Evolutionary conservation across 2,888 invertebrate genomes (phyloP).

Genomic region (Microplitis deprimator): DNA sequence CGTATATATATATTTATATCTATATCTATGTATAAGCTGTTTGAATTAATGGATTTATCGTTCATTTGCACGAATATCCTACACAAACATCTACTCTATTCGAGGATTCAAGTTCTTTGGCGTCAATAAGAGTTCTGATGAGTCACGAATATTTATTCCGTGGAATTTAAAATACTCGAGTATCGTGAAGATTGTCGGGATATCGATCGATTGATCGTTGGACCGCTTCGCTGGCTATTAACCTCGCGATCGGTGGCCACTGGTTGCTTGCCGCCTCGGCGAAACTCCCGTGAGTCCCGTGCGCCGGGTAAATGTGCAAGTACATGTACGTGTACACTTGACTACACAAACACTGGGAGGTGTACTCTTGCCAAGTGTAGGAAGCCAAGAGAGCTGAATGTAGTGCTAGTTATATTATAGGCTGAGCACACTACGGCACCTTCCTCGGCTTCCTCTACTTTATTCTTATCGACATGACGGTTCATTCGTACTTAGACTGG

Average conservation of each 20-base stretch:
- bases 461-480: neutral
- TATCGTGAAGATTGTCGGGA: conserved; percentile 34
- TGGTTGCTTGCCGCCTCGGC: conserved; percentile 43
- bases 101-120: too few relatives aligned
- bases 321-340: too few relatives aligned
- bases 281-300: neutral
- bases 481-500: neutral
- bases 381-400: too few relatives aligned
- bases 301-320: neutral
- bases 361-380: too few relatives aligned
- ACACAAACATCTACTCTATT: neutral
- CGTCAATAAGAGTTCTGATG: too few relatives aligned
- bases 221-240: conserved; percentile 32
- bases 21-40: neutral
- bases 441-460: neutral
- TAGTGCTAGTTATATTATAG: too few relatives aligned
- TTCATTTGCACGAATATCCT: conserved; percentile 37
- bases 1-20: neutral
- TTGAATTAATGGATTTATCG: conserved; percentile 51
- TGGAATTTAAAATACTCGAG: neutral
- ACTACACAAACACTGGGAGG: too few relatives aligned
- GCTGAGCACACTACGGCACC: too few relatives aligned
- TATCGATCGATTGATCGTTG: conserved; percentile 45
- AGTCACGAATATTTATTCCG: conserved; percentile 20
- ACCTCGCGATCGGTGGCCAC: conserved; percentile 52